phyloP scores from a whole-genome alignment of 2,113 vertebrate species.

The Motacilla tschutschensis region DNA sequence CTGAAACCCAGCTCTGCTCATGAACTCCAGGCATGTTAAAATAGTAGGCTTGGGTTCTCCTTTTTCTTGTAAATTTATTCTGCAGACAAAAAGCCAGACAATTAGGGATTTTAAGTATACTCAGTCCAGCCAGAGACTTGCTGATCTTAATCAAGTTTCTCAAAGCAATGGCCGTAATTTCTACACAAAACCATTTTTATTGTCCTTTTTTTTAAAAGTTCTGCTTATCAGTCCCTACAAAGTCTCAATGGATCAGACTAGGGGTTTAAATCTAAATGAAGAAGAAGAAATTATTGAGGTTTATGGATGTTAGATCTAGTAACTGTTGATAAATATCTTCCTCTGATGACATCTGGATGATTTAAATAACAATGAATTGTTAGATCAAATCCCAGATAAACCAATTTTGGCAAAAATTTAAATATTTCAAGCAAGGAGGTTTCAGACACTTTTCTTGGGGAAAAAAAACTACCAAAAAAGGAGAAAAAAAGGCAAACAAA shows the following conservation, averaged over 20 bases:
- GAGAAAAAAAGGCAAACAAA: background rate
- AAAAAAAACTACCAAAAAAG: background rate
- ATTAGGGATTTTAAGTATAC: slow-evolving; percentile 30
- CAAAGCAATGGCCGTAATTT: background rate
- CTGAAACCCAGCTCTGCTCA: slow-evolving; percentile 31
- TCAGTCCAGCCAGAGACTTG: background rate
- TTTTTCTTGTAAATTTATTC: slow-evolving; percentile 45
- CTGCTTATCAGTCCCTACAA: background rate
- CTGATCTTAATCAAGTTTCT: slow-evolving; percentile 42
- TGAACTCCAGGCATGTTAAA: slow-evolving; percentile 17
- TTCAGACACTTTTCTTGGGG: background rate
- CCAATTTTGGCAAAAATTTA: background rate
- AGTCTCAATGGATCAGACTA: background rate
- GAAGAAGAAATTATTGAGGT: background rate
- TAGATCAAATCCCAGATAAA: background rate
- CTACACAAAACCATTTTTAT: background rate
- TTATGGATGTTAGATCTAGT: background rate
- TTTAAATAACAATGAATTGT: background rate
- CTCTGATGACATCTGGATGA: background rate
- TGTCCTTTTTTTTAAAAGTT: background rate
- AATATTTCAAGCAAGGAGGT: background rate
- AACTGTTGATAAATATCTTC: background rate
- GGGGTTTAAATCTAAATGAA: background rate
- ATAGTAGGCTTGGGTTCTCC: slow-evolving; percentile 26
- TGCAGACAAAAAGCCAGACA: slow-evolving; percentile 41